These are phyloP conservation scores for Silurus asotus DNA, from an alignment of 2,113 vertebrate species.

Conservation along the genomic window DNA sequence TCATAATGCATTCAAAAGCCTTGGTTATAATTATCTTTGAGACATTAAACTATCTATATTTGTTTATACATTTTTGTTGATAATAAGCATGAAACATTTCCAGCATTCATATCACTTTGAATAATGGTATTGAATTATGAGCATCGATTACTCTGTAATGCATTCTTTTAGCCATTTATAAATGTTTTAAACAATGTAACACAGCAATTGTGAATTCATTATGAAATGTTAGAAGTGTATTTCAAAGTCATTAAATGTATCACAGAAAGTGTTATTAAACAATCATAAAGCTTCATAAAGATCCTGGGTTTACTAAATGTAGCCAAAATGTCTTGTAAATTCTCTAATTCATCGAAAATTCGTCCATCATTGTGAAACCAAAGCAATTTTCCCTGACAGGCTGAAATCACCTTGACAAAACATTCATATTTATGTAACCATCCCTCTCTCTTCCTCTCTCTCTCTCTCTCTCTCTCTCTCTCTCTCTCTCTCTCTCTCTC, in stretches of 20 bases:
- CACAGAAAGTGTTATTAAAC: not conserved
- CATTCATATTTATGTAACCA: constrained; percentile 57
- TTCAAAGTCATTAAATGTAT: not conserved
- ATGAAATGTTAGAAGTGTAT: not conserved
- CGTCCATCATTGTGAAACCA: constrained; percentile 54
- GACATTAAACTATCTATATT: not conserved
- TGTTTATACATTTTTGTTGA: not conserved
- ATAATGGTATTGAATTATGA: not conserved
- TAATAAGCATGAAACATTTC: not conserved
- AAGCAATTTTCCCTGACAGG: constrained; percentile 60
- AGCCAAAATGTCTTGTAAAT: constrained; percentile 34
- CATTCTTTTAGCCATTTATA: not conserved
- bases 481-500: constrained; percentile 1
- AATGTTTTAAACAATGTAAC: not conserved
- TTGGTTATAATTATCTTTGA: not conserved
- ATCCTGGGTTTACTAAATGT: constrained; percentile 9
- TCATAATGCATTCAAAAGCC: not conserved
- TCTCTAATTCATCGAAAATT: constrained; percentile 52
- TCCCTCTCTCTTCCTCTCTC: constrained; percentile 16
- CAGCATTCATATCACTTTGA: not conserved
- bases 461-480: constrained; percentile 14
- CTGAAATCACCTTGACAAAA: constrained; percentile 62
- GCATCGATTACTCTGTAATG: too few relatives aligned
- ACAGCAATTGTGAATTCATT: not conserved
- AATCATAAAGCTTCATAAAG: constrained; percentile 5